Evolutionary conservation across 2,797 vertebrate species (phyloP).

Genomic region (Pseudochaenichthys georgianus): DNA sequence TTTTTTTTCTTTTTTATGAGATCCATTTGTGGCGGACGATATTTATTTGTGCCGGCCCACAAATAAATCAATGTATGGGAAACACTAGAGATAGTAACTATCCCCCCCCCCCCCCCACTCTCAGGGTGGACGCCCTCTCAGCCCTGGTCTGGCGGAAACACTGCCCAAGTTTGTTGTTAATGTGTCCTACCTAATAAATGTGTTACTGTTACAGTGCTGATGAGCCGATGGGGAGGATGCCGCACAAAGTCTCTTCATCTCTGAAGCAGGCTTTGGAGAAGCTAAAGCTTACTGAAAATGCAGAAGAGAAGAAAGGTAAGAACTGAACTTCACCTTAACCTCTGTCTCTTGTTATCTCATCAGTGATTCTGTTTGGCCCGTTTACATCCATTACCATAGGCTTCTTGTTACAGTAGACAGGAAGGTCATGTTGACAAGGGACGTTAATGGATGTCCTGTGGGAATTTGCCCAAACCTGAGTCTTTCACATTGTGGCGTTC

Average conservation of each 20-base stretch:
- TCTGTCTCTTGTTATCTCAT: not conserved
- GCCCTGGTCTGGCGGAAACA: too few species aligned
- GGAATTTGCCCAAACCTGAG: slow-evolving; percentile 49
- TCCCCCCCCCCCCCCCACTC: too few species aligned
- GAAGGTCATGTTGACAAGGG: slow-evolving; percentile 66
- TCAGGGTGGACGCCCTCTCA: too few species aligned
- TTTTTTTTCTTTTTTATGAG: too few species aligned
- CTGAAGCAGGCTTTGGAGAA: slow-evolving; percentile 97
- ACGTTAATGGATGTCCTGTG: slow-evolving; percentile 62
- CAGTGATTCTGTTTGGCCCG: slow-evolving; percentile 2
- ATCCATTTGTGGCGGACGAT: too few species aligned
- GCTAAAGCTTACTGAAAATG: slow-evolving; percentile 90
- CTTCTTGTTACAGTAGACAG: slow-evolving; percentile 31
- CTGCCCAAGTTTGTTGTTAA: not conserved
- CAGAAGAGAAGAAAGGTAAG: slow-evolving; percentile 88
- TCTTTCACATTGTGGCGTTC: slow-evolving; percentile 53
- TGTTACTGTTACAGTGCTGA: slow-evolving; percentile 86
- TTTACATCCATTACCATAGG: slow-evolving; percentile 17
- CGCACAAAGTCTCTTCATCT: slow-evolving; percentile 93
- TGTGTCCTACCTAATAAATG: slow-evolving; percentile 18
- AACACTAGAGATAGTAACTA: too few species aligned
- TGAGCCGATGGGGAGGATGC: slow-evolving; percentile 91
- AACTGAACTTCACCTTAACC: not conserved
- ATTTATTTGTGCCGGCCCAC: too few species aligned
- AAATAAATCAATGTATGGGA: too few species aligned